Evolutionary conservation across 2,888 invertebrate species (phyloP), one percentile per base, ranked within the genome.

Genomic region (Acanthosepion pharaonis): DNA sequence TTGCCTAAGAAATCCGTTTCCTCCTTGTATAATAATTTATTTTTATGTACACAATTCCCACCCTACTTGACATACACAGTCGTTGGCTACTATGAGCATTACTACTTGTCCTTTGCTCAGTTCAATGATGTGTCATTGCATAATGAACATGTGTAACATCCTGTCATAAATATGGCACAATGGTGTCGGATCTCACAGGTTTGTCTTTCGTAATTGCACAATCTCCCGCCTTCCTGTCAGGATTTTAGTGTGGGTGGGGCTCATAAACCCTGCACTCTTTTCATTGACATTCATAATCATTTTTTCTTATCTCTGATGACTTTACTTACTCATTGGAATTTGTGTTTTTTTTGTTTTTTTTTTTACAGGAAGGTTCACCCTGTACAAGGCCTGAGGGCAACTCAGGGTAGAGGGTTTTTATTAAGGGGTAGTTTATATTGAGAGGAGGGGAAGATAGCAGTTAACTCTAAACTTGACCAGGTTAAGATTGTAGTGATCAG

Each of bases 121-220:
- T 78, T 78, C n/a, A 33, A 33, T 33, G 18, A 78, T 78, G 78
- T 78, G 78, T 78, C n/a, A 78, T 78, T 78, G 33, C 78, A 33
- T 78, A 78, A 78, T 78, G 78, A 78, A 78, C 78, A n/a, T 78
- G 78, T 78, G 78, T 78, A 78, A 78, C 78, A 78, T 78, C 78
- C 78, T 78, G 78, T 78, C 78, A 78, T 78, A 78, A 78, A 78
- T 78, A 78, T 78, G 78, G 78, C 78, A 78, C 78, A 78, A 78
- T 78, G 78, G n/a, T 78, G 78, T 78, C 78, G 23, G n/a, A 78
- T 78, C 78, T 78, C 78, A 78, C n/a, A 33, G n/a, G 78, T n/a
- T 18, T 78, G 78, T 78, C n/a, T n/a, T 3, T 78, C 78, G n/a
- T 78, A 78, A 78, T 78, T 78, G 78, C n/a, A 78, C 78, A 78